Evolutionary conservation across 1,140 invertebrate genomes (phyloP).

Genomic region (Pseudomyrmex sp.): DNA sequence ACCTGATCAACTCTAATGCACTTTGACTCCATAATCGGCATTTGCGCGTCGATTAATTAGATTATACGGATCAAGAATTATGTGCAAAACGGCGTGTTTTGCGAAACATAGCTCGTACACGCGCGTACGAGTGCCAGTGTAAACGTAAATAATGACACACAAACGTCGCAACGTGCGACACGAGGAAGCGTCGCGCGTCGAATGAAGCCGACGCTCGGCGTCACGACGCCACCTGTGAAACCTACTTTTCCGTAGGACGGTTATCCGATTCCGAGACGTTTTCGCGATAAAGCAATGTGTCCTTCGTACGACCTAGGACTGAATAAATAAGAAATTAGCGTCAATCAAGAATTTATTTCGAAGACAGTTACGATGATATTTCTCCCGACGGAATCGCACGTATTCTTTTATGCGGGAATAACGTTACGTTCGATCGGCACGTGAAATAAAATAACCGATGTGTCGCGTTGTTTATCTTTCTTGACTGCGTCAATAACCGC

Average conservation of each 20-base stretch:
- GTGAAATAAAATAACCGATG: conserved; percentile 27
- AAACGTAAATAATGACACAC: background rate
- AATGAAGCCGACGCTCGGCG: conserved; percentile 72
- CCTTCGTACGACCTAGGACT: too few species aligned
- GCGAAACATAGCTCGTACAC: background rate
- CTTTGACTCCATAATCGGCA: too few species aligned
- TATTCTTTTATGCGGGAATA: background rate
- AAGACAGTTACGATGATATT: background rate
- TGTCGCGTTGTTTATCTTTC: conserved; percentile 5
- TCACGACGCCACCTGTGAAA: conserved; percentile 71
- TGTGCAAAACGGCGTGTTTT: background rate
- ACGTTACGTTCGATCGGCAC: conserved; percentile 8
- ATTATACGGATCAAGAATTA: background rate
- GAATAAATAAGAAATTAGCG: conserved; percentile 18
- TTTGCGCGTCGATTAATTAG: background rate
- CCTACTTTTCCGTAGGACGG: background rate
- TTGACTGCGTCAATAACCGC: conserved; percentile 22
- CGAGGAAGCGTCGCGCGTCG: conserved; percentile 70
- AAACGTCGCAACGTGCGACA: conserved; percentile 63
- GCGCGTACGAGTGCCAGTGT: background rate
- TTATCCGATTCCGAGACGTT: background rate
- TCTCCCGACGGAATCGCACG: conserved; percentile 9
- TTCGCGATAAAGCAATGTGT: background rate
- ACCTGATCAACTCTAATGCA: too few species aligned
- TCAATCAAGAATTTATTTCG: conserved; percentile 29